Conservation (phyloP, 1,140 invertebrate species). For the Diuraphis noxia region DNA sequence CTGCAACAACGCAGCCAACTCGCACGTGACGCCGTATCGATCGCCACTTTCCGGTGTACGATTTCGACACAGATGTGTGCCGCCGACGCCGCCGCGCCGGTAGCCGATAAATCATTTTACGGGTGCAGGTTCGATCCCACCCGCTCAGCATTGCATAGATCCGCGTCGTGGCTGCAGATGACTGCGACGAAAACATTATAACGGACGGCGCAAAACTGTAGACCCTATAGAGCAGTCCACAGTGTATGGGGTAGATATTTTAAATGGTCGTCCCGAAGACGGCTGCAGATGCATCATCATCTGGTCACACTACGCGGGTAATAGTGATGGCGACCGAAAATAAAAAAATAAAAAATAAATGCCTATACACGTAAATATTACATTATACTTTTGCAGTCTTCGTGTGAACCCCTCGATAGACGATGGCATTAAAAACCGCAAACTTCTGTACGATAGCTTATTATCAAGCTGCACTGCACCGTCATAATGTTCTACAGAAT, state of each 20-base stretch:
- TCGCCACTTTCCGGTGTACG: slow-evolving; percentile 10
- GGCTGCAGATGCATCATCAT: background rate
- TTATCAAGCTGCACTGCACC: background rate
- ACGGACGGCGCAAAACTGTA: too few relatives aligned
- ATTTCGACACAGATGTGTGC: background rate
- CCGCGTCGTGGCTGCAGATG: background rate
- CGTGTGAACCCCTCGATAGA: too few relatives aligned
- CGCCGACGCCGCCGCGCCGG: too few relatives aligned
- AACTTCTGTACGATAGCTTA: background rate
- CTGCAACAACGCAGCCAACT: background rate
- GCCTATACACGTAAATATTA: too few relatives aligned
- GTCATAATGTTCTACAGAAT: background rate
- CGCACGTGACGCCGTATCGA: slow-evolving; percentile 15
- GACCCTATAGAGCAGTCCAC: too few relatives aligned
- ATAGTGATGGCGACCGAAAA: too few relatives aligned
- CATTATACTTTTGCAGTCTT: too few relatives aligned
- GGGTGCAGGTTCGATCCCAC: slow-evolving; percentile 15
- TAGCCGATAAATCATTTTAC: slow-evolving; percentile 29
- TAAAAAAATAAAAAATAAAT: background rate
- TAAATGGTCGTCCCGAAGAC: background rate
- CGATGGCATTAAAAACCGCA: background rate
- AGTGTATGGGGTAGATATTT: too few relatives aligned
- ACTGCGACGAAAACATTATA: too few relatives aligned
- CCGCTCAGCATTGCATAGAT: background rate
- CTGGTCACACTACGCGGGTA: background rate